phyloP scores from a whole-genome alignment of 2,113 vertebrate species.

The Corvus hawaiiensis region DNA sequence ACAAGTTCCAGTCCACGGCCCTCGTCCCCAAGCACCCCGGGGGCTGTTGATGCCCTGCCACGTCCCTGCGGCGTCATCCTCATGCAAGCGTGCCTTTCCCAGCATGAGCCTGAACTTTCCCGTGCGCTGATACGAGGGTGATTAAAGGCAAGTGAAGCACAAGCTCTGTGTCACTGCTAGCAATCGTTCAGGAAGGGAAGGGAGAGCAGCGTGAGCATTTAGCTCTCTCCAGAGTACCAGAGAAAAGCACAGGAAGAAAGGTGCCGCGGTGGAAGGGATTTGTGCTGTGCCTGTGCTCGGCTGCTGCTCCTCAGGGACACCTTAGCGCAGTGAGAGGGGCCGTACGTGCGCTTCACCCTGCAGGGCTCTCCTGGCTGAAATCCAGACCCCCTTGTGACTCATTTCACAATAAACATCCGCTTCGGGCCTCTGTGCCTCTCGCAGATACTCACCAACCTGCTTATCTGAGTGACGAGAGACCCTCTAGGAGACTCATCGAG shows the following conservation, averaged over 20 bases:
- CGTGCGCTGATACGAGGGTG: not conserved
- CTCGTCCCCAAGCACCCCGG: not conserved
- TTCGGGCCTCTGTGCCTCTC: not conserved
- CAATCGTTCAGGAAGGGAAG: not conserved
- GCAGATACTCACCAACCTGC: not conserved
- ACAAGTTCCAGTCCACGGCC: not conserved
- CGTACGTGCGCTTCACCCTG: accelerated
- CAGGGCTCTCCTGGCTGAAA: not conserved
- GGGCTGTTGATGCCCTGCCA: not conserved
- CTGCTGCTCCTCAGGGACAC: not conserved
- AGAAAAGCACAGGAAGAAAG: not conserved
- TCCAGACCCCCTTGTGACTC: not conserved
- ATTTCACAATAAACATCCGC: not conserved
- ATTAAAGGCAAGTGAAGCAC: not conserved
- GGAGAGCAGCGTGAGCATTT: not conserved
- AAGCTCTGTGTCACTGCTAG: not conserved
- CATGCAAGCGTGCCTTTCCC: not conserved
- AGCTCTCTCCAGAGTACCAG: not conserved
- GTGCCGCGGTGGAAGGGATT: accelerated
- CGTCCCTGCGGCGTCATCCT: not conserved
- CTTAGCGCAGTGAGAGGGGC: not conserved
- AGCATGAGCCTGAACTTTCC: not conserved
- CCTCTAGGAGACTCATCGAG: not conserved
- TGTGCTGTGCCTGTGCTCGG: not conserved
- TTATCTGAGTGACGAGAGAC: not conserved